Evolutionary conservation across 2,113 vertebrate genomes (phyloP).

Genomic region (Protomyctophum bolini): DNA sequence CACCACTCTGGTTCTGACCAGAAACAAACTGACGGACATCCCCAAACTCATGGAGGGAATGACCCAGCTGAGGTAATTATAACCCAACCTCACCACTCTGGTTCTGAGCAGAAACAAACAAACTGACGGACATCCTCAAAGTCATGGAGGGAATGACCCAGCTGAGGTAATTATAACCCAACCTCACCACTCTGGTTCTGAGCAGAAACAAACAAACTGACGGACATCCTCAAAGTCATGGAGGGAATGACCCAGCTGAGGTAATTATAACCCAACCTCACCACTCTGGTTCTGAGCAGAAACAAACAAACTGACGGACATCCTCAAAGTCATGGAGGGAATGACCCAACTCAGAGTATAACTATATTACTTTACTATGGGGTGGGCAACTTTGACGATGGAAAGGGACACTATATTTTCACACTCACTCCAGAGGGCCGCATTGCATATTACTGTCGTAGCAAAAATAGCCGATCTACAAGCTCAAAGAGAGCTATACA

Average conservation of each 20-base stretch:
- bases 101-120: conserved; percentile 93
- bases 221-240: conserved; percentile 88
- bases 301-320: conserved; percentile 89
- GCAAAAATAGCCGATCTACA: too few relatives aligned
- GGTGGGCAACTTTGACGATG: too few relatives aligned
- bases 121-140: conserved; percentile 85
- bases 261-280: conserved; percentile 79
- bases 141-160: conserved; percentile 88
- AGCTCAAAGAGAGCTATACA: too few relatives aligned
- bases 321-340: conserved; percentile 87
- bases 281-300: conserved; percentile 91
- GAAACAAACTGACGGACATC: conserved; percentile 87
- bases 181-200: conserved; percentile 90
- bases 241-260: conserved; percentile 87
- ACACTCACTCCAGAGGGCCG: too few relatives aligned
- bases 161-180: conserved; percentile 81
- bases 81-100: conserved; percentile 84
- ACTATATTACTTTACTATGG: too few relatives aligned
- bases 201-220: conserved; percentile 89
- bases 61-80: conserved; percentile 84
- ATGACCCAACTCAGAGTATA: conserved; percentile 88
- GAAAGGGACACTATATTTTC: too few relatives aligned
- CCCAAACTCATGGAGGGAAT: conserved; percentile 88
- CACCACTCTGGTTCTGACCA: conserved; percentile 91
- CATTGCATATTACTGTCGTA: too few relatives aligned